Conservation (phyloP, 2,888 invertebrate species). For the Penaeus monodon region DNA sequence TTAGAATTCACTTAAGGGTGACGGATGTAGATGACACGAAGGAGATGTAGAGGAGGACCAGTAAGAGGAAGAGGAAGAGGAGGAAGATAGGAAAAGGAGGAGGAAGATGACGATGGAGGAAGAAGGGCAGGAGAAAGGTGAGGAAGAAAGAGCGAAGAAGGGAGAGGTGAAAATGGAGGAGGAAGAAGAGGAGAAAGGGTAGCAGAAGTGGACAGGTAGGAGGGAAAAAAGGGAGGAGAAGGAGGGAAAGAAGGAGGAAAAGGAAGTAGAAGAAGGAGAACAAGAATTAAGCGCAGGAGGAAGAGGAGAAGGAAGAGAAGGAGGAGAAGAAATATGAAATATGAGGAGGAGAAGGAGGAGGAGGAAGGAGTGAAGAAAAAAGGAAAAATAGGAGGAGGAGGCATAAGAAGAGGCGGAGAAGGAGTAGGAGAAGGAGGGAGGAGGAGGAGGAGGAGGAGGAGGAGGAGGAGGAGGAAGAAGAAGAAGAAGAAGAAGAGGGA, state of each 20-base stretch:
- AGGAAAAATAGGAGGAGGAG: not conserved
- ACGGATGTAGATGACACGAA: not conserved
- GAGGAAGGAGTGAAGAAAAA: not conserved
- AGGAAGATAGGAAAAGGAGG: no score
- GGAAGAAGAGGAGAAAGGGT: not conserved
- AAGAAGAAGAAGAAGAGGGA: not conserved
- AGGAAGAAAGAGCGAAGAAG: no score
- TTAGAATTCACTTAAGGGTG: no score
- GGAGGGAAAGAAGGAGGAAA: no score
- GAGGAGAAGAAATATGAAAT: no score
- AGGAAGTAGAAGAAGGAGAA: no score
- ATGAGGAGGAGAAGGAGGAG: not conserved
- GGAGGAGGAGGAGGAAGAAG: not conserved
- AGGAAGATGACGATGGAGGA: no score
- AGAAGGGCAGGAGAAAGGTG: accelerated
- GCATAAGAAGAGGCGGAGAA: not conserved
- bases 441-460: not conserved
- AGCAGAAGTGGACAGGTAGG: no score
- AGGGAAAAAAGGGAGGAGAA: no score
- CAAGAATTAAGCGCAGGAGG: no score
- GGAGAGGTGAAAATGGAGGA: not conserved
- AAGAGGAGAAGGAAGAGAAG: no score
- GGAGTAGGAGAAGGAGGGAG: not conserved
- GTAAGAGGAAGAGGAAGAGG: no score
- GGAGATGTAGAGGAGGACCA: not conserved